Conservation (phyloP, 2,113 vertebrate genomes). For the Heptranchias perlo region DNA sequence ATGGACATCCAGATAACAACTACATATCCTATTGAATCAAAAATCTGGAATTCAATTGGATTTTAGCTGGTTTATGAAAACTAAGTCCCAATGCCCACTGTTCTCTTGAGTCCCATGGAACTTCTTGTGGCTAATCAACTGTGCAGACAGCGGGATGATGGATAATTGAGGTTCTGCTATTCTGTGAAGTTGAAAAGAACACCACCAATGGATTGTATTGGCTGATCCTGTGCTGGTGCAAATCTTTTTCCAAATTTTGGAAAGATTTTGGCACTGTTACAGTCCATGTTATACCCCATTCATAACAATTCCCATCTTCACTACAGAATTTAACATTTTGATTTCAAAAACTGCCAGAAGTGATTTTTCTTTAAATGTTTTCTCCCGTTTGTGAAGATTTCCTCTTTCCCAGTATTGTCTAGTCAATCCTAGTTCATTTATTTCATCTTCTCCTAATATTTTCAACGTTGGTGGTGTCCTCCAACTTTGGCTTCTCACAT, state of each 20-base stretch:
- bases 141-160: background rate
- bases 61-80: background rate
- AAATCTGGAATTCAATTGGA: background rate
- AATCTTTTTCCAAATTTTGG: background rate
- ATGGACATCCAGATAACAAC: background rate
- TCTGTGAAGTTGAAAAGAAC: background rate
- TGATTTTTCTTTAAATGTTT: background rate
- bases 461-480: background rate
- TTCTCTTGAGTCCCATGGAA: background rate
- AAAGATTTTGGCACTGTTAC: background rate
- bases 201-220: background rate
- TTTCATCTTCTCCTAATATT: background rate
- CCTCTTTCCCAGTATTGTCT: background rate
- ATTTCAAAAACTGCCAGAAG: background rate
- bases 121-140: background rate
- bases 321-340: background rate
- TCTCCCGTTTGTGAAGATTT: background rate
- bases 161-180: background rate
- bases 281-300: background rate
- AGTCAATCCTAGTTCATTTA: background rate
- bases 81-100: background rate
- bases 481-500: background rate
- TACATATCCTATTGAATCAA: background rate
- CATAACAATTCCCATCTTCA: background rate
- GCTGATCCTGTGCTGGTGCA: background rate